phyloP scores from a whole-genome alignment of 2,888 invertebrate genomes.

The Diplolepis rosae region DNA sequence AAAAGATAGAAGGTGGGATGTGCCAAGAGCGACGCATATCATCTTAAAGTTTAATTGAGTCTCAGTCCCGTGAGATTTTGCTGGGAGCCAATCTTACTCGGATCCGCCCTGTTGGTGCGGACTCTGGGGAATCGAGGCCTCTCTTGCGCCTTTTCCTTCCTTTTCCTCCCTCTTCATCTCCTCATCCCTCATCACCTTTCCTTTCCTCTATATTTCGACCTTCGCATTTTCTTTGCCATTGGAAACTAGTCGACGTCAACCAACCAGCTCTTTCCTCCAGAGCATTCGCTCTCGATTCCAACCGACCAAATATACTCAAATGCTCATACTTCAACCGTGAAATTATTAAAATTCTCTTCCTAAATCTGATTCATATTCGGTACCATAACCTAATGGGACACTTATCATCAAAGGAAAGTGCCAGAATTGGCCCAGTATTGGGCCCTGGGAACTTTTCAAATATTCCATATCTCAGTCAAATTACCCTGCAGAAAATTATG shows the following conservation, averaged over 20 bases:
- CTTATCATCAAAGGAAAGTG: no score
- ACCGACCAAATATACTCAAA: constrained; percentile 34
- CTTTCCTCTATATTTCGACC: not conserved
- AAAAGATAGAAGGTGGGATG: constrained; percentile 63
- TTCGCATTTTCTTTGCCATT: constrained; percentile 40
- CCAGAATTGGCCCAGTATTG: no score
- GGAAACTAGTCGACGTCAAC: constrained; percentile 40
- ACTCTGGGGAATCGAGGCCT: constrained; percentile 45
- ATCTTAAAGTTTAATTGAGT: constrained; percentile 85
- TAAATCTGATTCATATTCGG: no score
- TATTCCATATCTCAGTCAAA: no score
- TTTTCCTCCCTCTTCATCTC: constrained; percentile 45
- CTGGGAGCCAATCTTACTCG: constrained; percentile 71
- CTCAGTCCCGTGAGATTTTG: constrained; percentile 76
- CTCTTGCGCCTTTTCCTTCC: constrained; percentile 48
- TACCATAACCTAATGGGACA: no score
- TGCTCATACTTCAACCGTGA: not conserved
- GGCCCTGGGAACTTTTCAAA: no score
- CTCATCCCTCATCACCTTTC: constrained; percentile 27
- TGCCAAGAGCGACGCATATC: constrained; percentile 74
- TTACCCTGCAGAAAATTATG: no score
- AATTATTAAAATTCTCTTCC: not conserved
- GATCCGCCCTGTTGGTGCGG: constrained; percentile 57
- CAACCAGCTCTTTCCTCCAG: constrained; percentile 37
- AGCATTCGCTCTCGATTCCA: not conserved